Conservation (phyloP, 2,113 vertebrate genomes). For the Bothrops jararaca region DNA sequence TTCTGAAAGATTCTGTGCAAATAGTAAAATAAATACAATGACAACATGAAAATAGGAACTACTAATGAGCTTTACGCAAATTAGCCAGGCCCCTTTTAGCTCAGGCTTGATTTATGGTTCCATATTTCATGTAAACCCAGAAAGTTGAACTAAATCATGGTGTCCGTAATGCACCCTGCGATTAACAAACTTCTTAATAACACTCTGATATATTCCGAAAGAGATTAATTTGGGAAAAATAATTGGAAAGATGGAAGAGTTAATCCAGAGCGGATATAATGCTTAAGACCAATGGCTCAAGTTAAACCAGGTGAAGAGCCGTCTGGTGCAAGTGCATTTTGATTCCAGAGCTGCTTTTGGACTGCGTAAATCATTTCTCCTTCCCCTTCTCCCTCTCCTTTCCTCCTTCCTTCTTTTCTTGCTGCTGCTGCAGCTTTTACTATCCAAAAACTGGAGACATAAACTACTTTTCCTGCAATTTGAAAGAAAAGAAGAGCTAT, state of each 20-base stretch:
- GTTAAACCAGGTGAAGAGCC: not conserved
- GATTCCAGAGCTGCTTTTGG: not conserved
- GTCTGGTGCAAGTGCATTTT: not conserved
- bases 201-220: not conserved
- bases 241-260: not conserved
- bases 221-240: no score
- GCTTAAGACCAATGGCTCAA: not conserved
- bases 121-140: not conserved
- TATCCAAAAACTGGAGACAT: not conserved
- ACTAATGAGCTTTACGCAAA: not conserved
- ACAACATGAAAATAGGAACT: not conserved
- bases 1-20: not conserved
- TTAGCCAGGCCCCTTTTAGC: not conserved
- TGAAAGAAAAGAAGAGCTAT: not conserved
- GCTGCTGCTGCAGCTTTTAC: slow-evolving; percentile 13
- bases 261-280: not conserved
- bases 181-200: not conserved
- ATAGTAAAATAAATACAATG: not conserved
- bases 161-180: not conserved
- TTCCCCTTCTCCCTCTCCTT: not conserved
- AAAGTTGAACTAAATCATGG: not conserved
- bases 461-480: slow-evolving; percentile 1
- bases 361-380: not conserved
- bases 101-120: not conserved
- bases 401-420: not conserved